Evolutionary conservation across 2,888 invertebrate genomes (phyloP).

Genomic region (Eupithecia centaureata): DNA sequence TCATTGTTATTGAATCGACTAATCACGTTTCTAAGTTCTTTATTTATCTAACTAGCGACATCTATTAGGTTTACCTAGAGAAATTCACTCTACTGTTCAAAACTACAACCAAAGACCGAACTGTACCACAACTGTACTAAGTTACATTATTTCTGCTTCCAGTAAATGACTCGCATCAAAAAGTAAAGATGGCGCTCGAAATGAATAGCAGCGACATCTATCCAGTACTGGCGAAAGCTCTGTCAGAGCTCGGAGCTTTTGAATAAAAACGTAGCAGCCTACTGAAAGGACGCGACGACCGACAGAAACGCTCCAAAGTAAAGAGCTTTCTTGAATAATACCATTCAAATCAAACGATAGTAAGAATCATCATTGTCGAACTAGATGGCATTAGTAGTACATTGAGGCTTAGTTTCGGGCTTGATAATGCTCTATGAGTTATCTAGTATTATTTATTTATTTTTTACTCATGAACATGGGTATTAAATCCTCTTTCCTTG

Average conservation of each 20-base stretch:
- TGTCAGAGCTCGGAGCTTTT: background rate
- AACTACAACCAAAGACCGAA: background rate
- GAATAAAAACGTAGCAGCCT: no score
- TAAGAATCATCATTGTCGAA: background rate
- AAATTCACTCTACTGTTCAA: background rate
- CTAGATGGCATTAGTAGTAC: background rate
- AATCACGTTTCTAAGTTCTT: background rate
- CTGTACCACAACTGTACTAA: no score
- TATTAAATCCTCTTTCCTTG: background rate
- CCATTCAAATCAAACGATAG: background rate
- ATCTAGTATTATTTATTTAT: no score
- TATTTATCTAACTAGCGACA: background rate
- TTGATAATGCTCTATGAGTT: no score
- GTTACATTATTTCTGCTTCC: background rate
- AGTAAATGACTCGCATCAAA: background rate
- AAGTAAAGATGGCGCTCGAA: constrained; percentile 24
- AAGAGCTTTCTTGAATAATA: background rate
- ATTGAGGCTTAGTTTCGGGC: no score
- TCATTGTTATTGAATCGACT: no score
- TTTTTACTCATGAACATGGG: background rate
- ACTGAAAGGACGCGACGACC: no score
- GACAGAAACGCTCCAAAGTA: background rate
- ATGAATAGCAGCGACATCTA: constrained; percentile 22
- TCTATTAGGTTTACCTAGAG: background rate
- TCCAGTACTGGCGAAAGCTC: background rate